Evolutionary conservation across 2,888 invertebrate genomes (phyloP).

Genomic region (Tortricodes alternella): DNA sequence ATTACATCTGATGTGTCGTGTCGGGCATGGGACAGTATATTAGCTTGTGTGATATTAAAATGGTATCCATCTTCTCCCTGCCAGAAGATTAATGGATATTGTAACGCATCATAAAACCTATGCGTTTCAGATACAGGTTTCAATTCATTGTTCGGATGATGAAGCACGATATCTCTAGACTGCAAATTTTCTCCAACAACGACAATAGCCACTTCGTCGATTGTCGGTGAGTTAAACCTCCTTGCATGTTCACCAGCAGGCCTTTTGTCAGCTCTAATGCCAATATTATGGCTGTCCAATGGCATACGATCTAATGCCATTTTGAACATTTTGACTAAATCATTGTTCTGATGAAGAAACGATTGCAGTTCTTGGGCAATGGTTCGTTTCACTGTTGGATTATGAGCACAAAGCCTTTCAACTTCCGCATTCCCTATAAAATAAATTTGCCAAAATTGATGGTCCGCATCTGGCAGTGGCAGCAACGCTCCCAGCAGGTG

Average conservation of each 20-base stretch:
- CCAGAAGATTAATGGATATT: slow-evolving; percentile 42
- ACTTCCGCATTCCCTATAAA: slow-evolving; percentile 23
- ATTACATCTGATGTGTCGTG: no score
- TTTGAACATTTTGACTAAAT: slow-evolving; percentile 34
- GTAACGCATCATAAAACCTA: slow-evolving; percentile 48
- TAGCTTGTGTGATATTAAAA: slow-evolving; percentile 34
- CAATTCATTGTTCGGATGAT: slow-evolving; percentile 42
- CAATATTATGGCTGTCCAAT: slow-evolving; percentile 27
- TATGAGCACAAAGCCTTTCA: slow-evolving; percentile 13
- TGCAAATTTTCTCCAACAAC: slow-evolving; percentile 40
- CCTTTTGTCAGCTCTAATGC: slow-evolving; percentile 22
- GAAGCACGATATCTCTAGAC: slow-evolving; percentile 46
- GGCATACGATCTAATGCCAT: slow-evolving; percentile 23
- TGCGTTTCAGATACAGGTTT: slow-evolving; percentile 45
- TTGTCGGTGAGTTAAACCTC: slow-evolving; percentile 32
- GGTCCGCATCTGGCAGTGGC: slow-evolving; percentile 21
- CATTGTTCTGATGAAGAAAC: slow-evolving; percentile 37
- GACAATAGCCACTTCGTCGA: slow-evolving; percentile 42
- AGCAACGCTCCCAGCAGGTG: slow-evolving; percentile 23
- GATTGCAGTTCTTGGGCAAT: slow-evolving; percentile 42
- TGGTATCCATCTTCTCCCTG: slow-evolving; percentile 40
- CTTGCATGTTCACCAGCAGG: slow-evolving; percentile 25
- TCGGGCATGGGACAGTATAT: no score
- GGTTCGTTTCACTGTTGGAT: slow-evolving; percentile 29
- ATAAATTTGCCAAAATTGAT: slow-evolving; percentile 28